Evolutionary conservation across 1,140 invertebrate genomes (phyloP), one percentile per base, ranked within the genome.

Genomic region (Nautilus pompilius): DNA sequence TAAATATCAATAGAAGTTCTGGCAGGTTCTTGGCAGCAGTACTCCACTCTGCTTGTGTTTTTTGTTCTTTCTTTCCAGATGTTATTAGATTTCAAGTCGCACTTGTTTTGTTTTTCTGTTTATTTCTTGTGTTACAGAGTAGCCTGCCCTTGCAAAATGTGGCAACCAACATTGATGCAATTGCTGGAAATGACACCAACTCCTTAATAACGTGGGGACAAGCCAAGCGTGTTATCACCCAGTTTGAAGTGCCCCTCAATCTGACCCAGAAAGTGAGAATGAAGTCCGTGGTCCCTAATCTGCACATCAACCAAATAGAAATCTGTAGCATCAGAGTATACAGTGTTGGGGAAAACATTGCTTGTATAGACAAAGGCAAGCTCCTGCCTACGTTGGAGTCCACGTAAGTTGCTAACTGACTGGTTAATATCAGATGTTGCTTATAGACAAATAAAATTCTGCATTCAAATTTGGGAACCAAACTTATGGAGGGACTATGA

Each of bases 301-400:
- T 20, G 33, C 30, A 46, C 8, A 0, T 29, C 13, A 51, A 61
- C 24, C 24, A 59, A 8, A 53, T 74, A 58, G 70, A 74, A 48
- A 55, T 69, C 3, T 45, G 64, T 29, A 63, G 66, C 45, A 56
- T 68, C 28, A 66, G 65, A 8, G 46, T 72, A 0, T 55, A 65
- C 15, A 34, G 34, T 24, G 65, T 60, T 6, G 70, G 73, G 13
- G 54, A 60, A 8, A 72, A 71, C 63, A 58, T 75, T 15, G 68
- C 67, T 6, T 73, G 73, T 64, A 17, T 68, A 10, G 48, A 66
- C 60, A 58, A 60, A 51, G 62, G 36, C 17, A 45, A 45, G 41
- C 62, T 66, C 15, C 34, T 22, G 5, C 48, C 58, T 17, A 62
- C 59, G 1, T 68, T 69, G 60, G 34, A 63, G 28, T 55, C 48